A percentile compares a stretch with the other conserved stretches of the same genome.
Evolutionary conservation across 2,888 invertebrate species (phyloP).

Genomic region (Ophonus ardosiacus): DNA sequence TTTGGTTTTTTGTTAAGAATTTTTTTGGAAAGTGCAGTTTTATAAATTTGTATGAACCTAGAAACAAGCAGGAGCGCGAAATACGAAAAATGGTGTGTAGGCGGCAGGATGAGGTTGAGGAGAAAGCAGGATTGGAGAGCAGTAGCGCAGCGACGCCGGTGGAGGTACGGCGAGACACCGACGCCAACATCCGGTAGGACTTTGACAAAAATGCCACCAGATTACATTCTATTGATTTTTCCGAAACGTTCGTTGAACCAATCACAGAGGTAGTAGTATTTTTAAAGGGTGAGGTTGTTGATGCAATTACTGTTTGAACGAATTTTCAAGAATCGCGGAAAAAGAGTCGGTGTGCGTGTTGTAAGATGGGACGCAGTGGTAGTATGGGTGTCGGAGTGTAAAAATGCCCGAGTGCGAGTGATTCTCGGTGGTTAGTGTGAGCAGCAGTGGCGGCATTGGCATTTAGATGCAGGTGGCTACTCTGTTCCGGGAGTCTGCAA

Average conservation of each 20-base stretch:
- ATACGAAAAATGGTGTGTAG: conserved; percentile 31
- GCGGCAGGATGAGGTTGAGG: conserved; percentile 40
- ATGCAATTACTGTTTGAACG: conserved; percentile 67
- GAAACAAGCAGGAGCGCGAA: conserved; percentile 40
- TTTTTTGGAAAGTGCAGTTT: not conserved
- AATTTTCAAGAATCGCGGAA: conserved; percentile 64
- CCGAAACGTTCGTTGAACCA: conserved; percentile 79
- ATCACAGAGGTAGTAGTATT: conserved; percentile 77
- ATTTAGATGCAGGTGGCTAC: conserved; percentile 82
- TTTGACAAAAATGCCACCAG: conserved; percentile 77
- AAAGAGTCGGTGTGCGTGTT: conserved; percentile 30
- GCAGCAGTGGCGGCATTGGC: conserved; percentile 67
- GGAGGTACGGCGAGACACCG: conserved; percentile 73
- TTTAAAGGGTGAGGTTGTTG: conserved; percentile 78
- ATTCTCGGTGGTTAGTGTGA: conserved; percentile 57
- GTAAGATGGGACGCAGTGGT: conserved; percentile 26
- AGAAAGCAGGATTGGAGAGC: not conserved
- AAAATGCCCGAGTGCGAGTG: conserved; percentile 50
- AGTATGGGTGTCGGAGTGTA: conserved; percentile 33
- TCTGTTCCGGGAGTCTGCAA: conserved; percentile 83
- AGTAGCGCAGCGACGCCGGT: conserved; percentile 73
- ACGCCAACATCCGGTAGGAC: conserved; percentile 69
- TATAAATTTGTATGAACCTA: not conserved
- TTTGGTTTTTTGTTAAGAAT: not conserved
- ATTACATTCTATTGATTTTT: conserved; percentile 83